Evolutionary conservation across 2,888 invertebrate genomes (phyloP), one percentile per base, ranked within the genome.

Genomic region (Torymus auratus): DNA sequence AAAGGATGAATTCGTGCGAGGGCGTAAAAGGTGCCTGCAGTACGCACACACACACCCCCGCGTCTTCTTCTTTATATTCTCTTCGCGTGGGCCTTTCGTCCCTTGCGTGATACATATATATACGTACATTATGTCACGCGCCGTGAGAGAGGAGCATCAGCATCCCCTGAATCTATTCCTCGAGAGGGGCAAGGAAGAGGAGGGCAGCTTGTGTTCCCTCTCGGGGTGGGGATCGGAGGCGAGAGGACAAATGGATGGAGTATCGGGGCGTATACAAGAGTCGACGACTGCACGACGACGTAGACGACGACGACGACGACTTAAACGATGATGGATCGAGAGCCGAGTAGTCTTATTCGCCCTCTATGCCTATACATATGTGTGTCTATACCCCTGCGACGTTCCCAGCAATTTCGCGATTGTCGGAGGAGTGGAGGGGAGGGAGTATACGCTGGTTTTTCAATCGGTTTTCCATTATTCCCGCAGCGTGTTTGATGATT

Each of bases 51-150:
- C 75, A 53, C 53, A 60, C 61, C 56, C 52, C 20, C 23, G 52
- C 12, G 23, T 41, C 41, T 41, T 41, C 13, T 41, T 55, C 12
- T 14, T 28, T 50, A 10, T 52, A 67, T 50, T 14, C 14, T 20
- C n/a, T 41, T 4, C 15, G 14, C 20, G 53, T 20, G 15, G 28
- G 28, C 28, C 28, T 41, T 41, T 41, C 41, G 41, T 7, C 65
- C 56, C 61, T 14, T 12, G 72, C 23, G 23, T 23, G 64, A 71
- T 56, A 14, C 12, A 58, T 58, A 17, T 23, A 10, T 23, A 10
- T 15, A 20, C 3, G n/a, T 13, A 23, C 84, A 88, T 88, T 87
- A 87, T 88, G 87, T 89, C 89, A 88, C 88, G 82, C 83, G 65
- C 69, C 53, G 62, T 10, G 67, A 12, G 73, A 69, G 41, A 10